Base-by-base conservation (phyloP, 2,888 invertebrate species). In the Xanthostigma xanthostigma region DNA sequence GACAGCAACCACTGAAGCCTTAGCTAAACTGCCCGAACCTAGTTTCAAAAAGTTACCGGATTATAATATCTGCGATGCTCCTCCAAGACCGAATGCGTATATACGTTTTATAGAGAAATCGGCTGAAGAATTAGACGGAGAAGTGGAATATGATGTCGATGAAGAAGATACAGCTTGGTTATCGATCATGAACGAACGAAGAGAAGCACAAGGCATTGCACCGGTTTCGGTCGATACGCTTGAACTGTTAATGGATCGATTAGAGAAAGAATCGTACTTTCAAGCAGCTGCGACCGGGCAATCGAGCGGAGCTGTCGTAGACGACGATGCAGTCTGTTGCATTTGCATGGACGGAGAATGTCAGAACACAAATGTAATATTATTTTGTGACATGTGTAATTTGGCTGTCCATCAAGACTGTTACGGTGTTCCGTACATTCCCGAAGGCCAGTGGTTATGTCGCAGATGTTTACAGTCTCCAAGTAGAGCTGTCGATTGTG, bases 371-470 rank as follows among this genome's bases (percentile, higher is more conserved):
- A 98, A 98, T 66, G 96, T 95, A 42, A 98, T 98, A 57, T 74
- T 98, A 45, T 98, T 98, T 71, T 98, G 98, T 71, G 98, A 98
- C 71, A 95, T 97, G 94, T 98, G 98, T 68, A 97, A 98, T 69
- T 72, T 98, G 55, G 95, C 98, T 33, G 97, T 98, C 11, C 98
- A 98, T 68, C 98, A 96, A 71, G 95, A 96, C 66, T 97, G 97
- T 63, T 97, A 97, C 68, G 97, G 97, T 46, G 94, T 95, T 13
- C 68, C 67, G 2, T 68, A 68, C 53, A 68, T 68, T 48, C 68
- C 68, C 1, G 67, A 68, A 57, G 67, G 97, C 1, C 95, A 96
- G 65, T 97, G 98, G 97, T 69, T 97, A 35, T 98, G 98, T 64
- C 76, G 97, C 43, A 76, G 94, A 51, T 98, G 98, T 65, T 72